Conservation (phyloP, 2,888 invertebrate species). For the Xestia sexstrigata region DNA sequence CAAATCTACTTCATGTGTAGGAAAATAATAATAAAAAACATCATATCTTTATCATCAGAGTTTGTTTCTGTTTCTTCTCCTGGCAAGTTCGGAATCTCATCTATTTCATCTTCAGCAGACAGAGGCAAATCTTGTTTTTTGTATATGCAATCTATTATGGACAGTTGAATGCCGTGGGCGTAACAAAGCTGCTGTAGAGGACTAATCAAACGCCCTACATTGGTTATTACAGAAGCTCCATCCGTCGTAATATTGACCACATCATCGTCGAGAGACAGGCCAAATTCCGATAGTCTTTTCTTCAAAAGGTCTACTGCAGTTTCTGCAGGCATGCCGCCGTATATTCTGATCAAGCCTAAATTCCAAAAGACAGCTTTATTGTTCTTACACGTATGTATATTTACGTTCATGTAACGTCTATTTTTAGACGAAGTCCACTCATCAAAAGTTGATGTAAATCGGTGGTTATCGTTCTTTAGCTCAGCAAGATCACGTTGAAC, state of each 20-base stretch:
- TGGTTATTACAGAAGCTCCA: constrained; percentile 69
- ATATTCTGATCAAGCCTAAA: constrained; percentile 59
- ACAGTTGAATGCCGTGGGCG: constrained; percentile 61
- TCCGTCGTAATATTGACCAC: constrained; percentile 68
- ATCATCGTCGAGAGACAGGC: constrained; percentile 64
- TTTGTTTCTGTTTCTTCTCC: constrained; percentile 8
- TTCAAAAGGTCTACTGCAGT: constrained; percentile 56
- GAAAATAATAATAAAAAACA: constrained; percentile 13
- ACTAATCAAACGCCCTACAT: constrained; percentile 62
- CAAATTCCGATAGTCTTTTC: constrained; percentile 51
- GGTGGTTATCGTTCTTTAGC: constrained; percentile 41
- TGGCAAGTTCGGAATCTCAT: constrained; percentile 1
- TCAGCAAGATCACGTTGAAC: constrained; percentile 3
- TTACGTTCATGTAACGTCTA: constrained; percentile 53
- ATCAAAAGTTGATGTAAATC: constrained; percentile 55
- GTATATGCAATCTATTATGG: constrained; percentile 58
- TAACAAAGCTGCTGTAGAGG: constrained; percentile 66
- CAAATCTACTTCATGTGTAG: constrained; percentile 9
- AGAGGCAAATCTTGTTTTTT: constrained; percentile 40
- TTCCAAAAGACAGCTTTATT: constrained; percentile 45
- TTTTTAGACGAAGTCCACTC: constrained; percentile 62
- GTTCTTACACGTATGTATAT: constrained; percentile 39
- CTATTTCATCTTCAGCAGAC: constrained; percentile 5
- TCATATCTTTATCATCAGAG: constrained; percentile 13
- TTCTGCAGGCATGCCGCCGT: constrained; percentile 64